A percentile compares a stretch with the other conserved stretches of the same genome.
phyloP scores from a whole-genome alignment of 2,797 vertebrate species.

The Buceros bicornis region DNA sequence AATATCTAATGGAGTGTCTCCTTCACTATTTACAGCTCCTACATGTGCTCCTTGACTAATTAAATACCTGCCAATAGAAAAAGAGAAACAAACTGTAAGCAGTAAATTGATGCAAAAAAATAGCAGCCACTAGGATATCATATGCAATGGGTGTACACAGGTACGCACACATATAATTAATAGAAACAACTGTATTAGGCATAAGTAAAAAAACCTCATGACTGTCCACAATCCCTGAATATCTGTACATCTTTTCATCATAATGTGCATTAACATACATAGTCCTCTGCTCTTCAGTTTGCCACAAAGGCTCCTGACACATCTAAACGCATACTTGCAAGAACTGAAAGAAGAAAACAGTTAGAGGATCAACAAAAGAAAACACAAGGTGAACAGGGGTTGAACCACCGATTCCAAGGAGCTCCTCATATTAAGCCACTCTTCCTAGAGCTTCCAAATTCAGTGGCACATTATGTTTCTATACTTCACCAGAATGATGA shows the following conservation, averaged over 20 bases:
- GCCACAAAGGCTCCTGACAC: neutral
- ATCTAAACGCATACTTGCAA: neutral
- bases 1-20: conserved; percentile 97
- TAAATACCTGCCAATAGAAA: conserved; percentile 87
- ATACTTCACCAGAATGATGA: neutral
- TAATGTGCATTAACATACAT: neutral
- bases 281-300: neutral
- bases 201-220: neutral
- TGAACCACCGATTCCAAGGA: neutral
- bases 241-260: neutral
- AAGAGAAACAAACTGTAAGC: conserved; percentile 25
- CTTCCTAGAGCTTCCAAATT: neutral
- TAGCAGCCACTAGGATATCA: neutral
- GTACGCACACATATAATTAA: neutral
- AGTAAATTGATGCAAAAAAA: neutral
- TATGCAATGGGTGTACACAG: neutral
- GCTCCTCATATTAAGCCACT: neutral
- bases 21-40: conserved; percentile 98
- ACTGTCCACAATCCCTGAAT: neutral
- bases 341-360: neutral
- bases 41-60: conserved; percentile 94
- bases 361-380: neutral
- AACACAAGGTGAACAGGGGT: neutral
- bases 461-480: neutral
- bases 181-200: neutral